phyloP scores from a whole-genome alignment of 2,113 vertebrate genomes.

The Dryoscopus gambensis region DNA sequence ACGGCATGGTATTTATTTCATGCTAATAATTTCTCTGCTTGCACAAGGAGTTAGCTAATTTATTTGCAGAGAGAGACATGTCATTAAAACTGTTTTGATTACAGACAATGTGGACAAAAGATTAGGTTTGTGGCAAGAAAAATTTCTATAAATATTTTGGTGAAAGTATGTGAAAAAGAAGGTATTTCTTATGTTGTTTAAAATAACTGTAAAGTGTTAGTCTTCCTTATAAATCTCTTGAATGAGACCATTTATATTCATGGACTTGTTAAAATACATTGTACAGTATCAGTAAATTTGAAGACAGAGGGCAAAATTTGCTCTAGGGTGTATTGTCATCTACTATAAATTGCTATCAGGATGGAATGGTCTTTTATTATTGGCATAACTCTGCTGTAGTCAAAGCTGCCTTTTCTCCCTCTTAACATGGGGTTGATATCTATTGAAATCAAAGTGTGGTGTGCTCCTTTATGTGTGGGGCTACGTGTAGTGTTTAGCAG shows the following conservation, averaged over 20 bases:
- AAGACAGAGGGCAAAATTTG: neutral
- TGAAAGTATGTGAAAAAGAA: neutral
- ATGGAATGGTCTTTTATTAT: neutral
- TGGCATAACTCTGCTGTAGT: neutral
- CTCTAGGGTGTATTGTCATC: neutral
- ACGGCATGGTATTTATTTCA: slow-evolving; percentile 10
- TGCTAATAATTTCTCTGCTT: slow-evolving; percentile 45
- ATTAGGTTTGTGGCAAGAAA: neutral
- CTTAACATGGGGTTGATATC: neutral
- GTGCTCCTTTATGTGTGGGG: neutral
- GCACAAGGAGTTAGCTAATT: neutral
- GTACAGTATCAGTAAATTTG: neutral
- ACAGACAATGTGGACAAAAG: neutral
- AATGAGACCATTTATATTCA: neutral
- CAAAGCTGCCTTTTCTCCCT: neutral
- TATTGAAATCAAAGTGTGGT: neutral
- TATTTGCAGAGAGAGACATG: slow-evolving; percentile 21
- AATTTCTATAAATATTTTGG: neutral
- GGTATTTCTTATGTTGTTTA: neutral
- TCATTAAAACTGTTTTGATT: neutral
- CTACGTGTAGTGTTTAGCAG: neutral
- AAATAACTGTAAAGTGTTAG: neutral
- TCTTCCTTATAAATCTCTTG: neutral
- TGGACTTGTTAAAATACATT: neutral
- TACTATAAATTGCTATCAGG: neutral